phyloP scores from a whole-genome alignment of 2,797 vertebrate species.

The Crocidura indochinensis region DNA sequence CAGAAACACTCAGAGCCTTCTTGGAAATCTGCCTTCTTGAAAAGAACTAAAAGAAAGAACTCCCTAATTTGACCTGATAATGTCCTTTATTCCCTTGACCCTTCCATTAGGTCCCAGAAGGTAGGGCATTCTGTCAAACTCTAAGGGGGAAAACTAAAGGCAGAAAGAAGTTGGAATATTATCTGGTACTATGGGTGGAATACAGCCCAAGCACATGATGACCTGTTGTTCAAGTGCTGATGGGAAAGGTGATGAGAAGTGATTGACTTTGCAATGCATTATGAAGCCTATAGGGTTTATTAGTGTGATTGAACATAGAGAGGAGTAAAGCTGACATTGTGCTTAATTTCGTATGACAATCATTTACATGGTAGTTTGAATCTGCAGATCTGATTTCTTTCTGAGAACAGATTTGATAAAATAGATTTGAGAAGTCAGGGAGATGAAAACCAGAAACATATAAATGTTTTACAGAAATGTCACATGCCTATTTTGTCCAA shows the following conservation, averaged over 20 bases:
- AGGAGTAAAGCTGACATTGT: background rate
- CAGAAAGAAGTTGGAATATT: too few species aligned
- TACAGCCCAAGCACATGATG: background rate
- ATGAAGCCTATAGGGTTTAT: background rate
- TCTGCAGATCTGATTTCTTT: background rate
- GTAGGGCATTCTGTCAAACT: too few species aligned
- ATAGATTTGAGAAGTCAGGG: background rate
- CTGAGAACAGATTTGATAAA: constrained; percentile 10
- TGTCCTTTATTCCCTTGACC: too few species aligned
- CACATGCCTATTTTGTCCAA: background rate
- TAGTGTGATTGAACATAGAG: background rate
- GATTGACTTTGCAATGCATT: background rate
- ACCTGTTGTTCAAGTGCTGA: background rate
- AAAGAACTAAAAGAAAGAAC: too few species aligned
- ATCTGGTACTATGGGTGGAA: too few species aligned
- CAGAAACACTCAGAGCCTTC: too few species aligned
- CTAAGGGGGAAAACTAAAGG: too few species aligned
- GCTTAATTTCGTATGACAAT: background rate
- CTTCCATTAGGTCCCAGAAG: too few species aligned
- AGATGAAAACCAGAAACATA: background rate
- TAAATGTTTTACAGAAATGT: background rate
- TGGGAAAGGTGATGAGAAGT: background rate
- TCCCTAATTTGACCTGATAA: too few species aligned
- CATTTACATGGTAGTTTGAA: background rate
- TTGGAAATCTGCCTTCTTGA: too few species aligned